phyloP scores from a whole-genome alignment of 2,113 vertebrate species.

The Cinclus cinclus region DNA sequence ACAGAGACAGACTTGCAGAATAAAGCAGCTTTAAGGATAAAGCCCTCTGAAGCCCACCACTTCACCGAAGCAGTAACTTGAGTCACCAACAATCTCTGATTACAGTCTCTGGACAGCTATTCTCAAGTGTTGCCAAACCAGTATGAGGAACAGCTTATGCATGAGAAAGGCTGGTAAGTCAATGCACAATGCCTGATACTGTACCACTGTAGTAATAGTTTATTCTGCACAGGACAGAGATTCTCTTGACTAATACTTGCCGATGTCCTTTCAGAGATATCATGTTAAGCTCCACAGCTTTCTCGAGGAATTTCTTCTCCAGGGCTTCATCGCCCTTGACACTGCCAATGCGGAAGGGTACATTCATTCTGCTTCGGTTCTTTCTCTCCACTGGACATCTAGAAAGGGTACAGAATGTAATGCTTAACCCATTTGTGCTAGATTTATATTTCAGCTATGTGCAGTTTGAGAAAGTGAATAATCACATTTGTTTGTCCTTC shows the following conservation, averaged over 20 bases:
- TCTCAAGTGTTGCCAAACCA: background rate
- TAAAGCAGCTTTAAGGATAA: background rate
- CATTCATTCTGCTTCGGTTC: constrained; percentile 90
- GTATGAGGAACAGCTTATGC: background rate
- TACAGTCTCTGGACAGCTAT: background rate
- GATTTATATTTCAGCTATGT: background rate
- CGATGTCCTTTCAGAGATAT: constrained; percentile 93
- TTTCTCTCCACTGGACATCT: constrained; percentile 84
- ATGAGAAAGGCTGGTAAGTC: background rate
- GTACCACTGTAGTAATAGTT: background rate
- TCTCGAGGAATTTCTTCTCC: constrained; percentile 89
- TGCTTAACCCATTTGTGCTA: background rate
- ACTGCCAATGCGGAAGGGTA: constrained; percentile 87
- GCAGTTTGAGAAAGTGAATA: background rate
- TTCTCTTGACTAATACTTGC: constrained; percentile 43
- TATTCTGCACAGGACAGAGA: background rate
- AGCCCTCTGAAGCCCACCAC: background rate
- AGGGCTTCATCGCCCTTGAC: constrained; percentile 82
- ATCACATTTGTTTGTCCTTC: background rate
- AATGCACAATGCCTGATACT: background rate
- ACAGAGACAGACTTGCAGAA: background rate
- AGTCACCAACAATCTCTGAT: background rate
- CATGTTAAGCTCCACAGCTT: constrained; percentile 87
- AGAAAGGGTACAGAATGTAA: constrained; percentile 17
- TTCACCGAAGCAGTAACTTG: background rate